A percentile compares a stretch with the other conserved stretches of the same genome.
phyloP scores from a whole-genome alignment of 1,140 invertebrate species.

The Ephestia elutella region DNA sequence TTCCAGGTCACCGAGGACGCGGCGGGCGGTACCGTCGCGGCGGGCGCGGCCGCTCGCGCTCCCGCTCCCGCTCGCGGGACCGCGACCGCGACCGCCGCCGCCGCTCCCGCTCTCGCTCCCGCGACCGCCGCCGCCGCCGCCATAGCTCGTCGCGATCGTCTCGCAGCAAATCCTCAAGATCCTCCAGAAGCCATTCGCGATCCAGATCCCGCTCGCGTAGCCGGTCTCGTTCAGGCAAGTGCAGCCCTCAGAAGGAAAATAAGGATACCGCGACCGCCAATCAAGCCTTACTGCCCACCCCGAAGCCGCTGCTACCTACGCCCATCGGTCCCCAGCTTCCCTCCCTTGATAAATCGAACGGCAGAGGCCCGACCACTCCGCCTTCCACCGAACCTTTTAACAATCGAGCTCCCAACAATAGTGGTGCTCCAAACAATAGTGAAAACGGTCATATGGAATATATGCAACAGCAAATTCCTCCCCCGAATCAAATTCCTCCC shows the following conservation, averaged over 20 bases:
- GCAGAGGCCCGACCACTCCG: constrained; percentile 31
- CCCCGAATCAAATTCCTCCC: constrained; percentile 49
- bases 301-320: constrained; percentile 58
- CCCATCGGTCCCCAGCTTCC: constrained; percentile 55
- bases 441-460: constrained; percentile 24
- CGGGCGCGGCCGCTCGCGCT: constrained; percentile 57
- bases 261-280: constrained; percentile 39
- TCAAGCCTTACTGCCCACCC: constrained; percentile 59
- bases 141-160: constrained; percentile 61
- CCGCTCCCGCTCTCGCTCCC: constrained; percentile 52
- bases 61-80: constrained; percentile 44
- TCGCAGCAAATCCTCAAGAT: constrained; percentile 60
- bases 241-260: constrained; percentile 64
- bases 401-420: constrained; percentile 16
- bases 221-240: constrained; percentile 74
- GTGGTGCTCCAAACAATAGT: constrained; percentile 14
- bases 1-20: constrained; percentile 63
- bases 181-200: constrained; percentile 58
- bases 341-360: constrained; percentile 28
- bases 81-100: constrained; percentile 44
- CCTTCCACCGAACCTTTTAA: constrained; percentile 25
- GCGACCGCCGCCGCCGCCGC: constrained; percentile 59
- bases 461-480: constrained; percentile 25
- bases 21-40: constrained; percentile 60
- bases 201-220: constrained; percentile 65